Evolutionary conservation across 2,113 vertebrate genomes (phyloP).

Genomic region (Oenanthe melanoleuca): DNA sequence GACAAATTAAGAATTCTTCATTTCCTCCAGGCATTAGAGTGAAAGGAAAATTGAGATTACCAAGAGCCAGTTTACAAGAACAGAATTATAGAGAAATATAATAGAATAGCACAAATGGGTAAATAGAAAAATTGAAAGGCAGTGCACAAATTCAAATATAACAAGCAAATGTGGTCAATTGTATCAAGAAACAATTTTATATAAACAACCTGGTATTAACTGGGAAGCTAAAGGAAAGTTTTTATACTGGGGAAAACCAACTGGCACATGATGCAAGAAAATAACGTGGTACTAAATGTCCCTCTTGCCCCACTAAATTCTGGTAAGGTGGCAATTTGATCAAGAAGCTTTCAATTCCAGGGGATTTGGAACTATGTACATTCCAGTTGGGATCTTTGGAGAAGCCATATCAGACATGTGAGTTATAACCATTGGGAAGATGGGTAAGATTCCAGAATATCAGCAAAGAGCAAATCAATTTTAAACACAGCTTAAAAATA

Average conservation of each 20-base stretch:
- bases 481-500: background rate
- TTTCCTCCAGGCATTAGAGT: background rate
- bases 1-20: background rate
- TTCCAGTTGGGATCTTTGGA: background rate
- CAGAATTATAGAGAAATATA: background rate
- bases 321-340: background rate
- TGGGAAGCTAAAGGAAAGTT: background rate
- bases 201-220: background rate
- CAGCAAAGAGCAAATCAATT: background rate
- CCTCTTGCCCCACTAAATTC: background rate
- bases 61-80: background rate
- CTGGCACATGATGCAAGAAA: background rate
- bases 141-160: background rate
- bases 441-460: background rate
- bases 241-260: background rate
- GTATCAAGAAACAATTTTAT: background rate
- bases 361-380: background rate
- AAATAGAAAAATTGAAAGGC: background rate
- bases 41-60: background rate
- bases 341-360: background rate
- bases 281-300: fast-evolving
- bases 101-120: background rate
- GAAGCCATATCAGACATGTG: background rate
- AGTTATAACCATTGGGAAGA: background rate
- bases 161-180: background rate